These are phyloP conservation scores for Griposia aprilina DNA, from an alignment of 2,888 invertebrate genomes.

Conservation along the genomic window DNA sequence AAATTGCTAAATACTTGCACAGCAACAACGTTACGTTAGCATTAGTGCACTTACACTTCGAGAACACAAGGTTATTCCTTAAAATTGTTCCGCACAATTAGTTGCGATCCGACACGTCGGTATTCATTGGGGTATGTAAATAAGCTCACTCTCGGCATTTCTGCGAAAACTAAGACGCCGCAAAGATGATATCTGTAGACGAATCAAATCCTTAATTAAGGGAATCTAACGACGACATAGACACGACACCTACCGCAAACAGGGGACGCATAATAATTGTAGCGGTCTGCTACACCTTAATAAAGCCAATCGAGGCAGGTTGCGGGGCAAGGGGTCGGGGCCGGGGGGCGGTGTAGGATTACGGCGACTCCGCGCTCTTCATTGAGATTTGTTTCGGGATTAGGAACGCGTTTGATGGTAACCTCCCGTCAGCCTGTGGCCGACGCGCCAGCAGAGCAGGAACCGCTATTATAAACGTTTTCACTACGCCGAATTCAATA, in stretches of 20 bases:
- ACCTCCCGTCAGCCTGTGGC: conserved; percentile 80
- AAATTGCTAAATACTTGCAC: conserved; percentile 72
- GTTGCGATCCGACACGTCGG: conserved; percentile 15
- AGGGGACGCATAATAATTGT: conserved; percentile 91
- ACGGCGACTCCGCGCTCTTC: conserved; percentile 87
- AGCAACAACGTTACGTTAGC: conserved; percentile 68
- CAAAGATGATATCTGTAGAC: conserved; percentile 81
- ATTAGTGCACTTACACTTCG: conserved; percentile 64
- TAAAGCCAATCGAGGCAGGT: conserved; percentile 88
- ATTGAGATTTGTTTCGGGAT: conserved; percentile 91
- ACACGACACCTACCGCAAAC: conserved; percentile 89
- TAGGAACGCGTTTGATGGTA: conserved; percentile 88
- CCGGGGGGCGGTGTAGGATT: conserved; percentile 81
- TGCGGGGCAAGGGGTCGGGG: conserved; percentile 72
- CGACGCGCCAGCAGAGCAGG: conserved; percentile 77
- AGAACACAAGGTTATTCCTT: conserved; percentile 35
- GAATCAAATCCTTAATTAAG: conserved; percentile 89
- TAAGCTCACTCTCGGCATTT: conserved; percentile 55
- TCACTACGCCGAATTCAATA: conserved; percentile 75
- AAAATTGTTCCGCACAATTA: conserved; percentile 43
- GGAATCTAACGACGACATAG: conserved; percentile 87
- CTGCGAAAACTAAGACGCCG: conserved; percentile 72
- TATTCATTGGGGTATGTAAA: conserved; percentile 51
- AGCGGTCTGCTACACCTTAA: conserved; percentile 91
- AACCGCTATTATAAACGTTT: conserved; percentile 77